phyloP scores from a whole-genome alignment of 2,888 invertebrate genomes.

The Athalia cordata region DNA sequence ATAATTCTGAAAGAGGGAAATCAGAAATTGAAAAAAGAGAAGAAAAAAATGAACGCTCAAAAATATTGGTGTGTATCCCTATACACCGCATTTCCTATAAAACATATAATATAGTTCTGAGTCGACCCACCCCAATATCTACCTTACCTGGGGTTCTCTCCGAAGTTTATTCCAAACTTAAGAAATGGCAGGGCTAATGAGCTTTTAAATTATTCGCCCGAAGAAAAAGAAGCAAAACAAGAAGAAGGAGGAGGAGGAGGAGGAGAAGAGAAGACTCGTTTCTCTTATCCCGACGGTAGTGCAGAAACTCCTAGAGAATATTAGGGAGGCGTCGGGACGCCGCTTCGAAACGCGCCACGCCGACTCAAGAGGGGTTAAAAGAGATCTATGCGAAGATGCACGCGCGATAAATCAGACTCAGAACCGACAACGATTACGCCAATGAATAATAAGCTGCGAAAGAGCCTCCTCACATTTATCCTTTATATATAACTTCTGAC shows the following conservation, averaged over 20 bases:
- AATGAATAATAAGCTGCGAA: slow-evolving; percentile 27
- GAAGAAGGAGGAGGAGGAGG: not conserved
- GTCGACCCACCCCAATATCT: not conserved
- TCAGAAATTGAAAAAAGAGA: too few species aligned
- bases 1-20: too few species aligned
- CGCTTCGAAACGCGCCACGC: not conserved
- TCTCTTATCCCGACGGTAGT: too few species aligned
- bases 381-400: slow-evolving; percentile 18
- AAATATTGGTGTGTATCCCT: too few species aligned
- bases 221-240: not conserved
- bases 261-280: not conserved
- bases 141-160: slow-evolving; percentile 40
- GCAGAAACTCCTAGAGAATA: slow-evolving; percentile 24
- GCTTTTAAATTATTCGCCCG: slow-evolving; percentile 69
- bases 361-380: not conserved
- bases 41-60: too few species aligned
- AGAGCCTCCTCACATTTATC: not conserved
- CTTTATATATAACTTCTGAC: too few species aligned
- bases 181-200: slow-evolving; percentile 70
- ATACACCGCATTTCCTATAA: too few species aligned
- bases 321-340: not conserved
- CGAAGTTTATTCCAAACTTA: slow-evolving; percentile 66
- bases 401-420: slow-evolving; percentile 2
- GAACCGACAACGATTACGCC: slow-evolving; percentile 12
- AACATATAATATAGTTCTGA: not conserved